Evolutionary conservation across 2,888 invertebrate species (phyloP).

Genomic region (Lymantria dispar): DNA sequence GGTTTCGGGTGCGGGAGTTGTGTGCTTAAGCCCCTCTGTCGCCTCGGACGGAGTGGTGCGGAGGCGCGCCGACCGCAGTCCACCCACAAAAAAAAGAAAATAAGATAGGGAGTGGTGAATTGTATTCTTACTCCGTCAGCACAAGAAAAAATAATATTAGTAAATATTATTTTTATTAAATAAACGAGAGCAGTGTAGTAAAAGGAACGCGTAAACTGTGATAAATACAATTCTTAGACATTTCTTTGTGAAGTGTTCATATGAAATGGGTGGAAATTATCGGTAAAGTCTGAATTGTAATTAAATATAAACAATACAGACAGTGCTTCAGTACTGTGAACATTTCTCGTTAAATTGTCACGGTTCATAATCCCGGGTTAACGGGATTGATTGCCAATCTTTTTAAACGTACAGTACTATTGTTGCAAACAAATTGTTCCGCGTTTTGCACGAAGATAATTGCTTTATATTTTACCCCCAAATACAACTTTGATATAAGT

Average conservation of each 20-base stretch:
- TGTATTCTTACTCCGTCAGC: too few relatives aligned
- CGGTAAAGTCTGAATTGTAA: conserved; percentile 30
- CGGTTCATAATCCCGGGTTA: conserved; percentile 42
- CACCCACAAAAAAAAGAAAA: too few relatives aligned
- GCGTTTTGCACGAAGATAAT: conserved; percentile 25
- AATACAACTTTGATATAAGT: conserved; percentile 1
- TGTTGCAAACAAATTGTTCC: conserved; percentile 33
- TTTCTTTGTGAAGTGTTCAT: conserved; percentile 16
- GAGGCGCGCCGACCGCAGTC: too few relatives aligned
- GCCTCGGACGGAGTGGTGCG: too few relatives aligned
- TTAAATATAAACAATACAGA: conserved; percentile 29
- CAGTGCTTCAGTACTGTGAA: conserved; percentile 15
- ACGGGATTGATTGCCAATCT: conserved; percentile 38
- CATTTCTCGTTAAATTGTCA: conserved; percentile 55
- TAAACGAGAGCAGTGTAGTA: conserved; percentile 10
- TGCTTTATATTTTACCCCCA: conserved; percentile 21
- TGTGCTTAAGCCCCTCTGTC: too few relatives aligned
- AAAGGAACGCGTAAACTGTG: conserved; percentile 9
- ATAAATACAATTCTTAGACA: conserved; percentile 9
- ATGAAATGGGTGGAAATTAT: conserved; percentile 15
- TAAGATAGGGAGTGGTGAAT: too few relatives aligned
- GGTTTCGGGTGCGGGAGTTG: too few relatives aligned
- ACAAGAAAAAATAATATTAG: too few relatives aligned
- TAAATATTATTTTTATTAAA: conserved; percentile 4
- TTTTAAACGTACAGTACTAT: conserved; percentile 32